phyloP scores from a whole-genome alignment of 30 jellyfish, hydroid and myxozoan species.

The Sanderia malayensis region DNA sequence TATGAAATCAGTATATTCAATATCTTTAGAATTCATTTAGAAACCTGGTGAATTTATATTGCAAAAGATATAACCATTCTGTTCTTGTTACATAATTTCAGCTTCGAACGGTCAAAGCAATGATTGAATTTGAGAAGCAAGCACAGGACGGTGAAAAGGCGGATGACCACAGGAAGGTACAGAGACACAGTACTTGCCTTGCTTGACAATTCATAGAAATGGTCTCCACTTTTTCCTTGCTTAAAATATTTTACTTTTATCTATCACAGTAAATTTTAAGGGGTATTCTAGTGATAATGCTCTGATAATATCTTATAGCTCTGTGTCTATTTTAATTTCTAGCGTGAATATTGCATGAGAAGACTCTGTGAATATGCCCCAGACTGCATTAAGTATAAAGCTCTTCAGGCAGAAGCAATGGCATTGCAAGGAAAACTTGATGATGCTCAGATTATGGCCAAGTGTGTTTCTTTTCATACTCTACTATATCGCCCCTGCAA shows the following conservation, averaged over 20 bases:
- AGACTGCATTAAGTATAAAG: slow-evolving; percentile 52
- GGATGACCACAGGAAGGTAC: slow-evolving; percentile 80
- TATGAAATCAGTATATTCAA: too few relatives aligned
- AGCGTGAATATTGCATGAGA: slow-evolving; percentile 95
- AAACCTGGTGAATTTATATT: too few relatives aligned
- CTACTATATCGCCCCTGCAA: too few relatives aligned
- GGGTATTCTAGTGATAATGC: too few relatives aligned
- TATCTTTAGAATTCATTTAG: too few relatives aligned
- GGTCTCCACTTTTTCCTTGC: too few relatives aligned
- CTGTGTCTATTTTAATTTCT: neutral
- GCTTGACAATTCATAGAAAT: too few relatives aligned
- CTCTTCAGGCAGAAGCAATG: slow-evolving; percentile 93
- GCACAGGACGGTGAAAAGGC: slow-evolving; percentile 69
- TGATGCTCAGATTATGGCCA: slow-evolving; percentile 86
- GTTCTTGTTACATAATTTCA: slow-evolving; percentile 8
- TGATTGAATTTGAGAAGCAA: slow-evolving; percentile 80
- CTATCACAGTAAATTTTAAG: too few relatives aligned
- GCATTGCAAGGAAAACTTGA: slow-evolving; percentile 66
- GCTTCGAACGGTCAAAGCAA: slow-evolving; percentile 58
- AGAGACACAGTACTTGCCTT: too few relatives aligned
- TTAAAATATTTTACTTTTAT: too few relatives aligned
- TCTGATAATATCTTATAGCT: too few relatives aligned
- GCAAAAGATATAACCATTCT: too few relatives aligned
- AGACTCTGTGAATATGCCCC: slow-evolving; percentile 75
- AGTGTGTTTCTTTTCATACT: slow-evolving; percentile 72